Evolutionary conservation across 1,140 invertebrate species (phyloP), one percentile per base, ranked within the genome.

Genomic region (Physella acuta): DNA sequence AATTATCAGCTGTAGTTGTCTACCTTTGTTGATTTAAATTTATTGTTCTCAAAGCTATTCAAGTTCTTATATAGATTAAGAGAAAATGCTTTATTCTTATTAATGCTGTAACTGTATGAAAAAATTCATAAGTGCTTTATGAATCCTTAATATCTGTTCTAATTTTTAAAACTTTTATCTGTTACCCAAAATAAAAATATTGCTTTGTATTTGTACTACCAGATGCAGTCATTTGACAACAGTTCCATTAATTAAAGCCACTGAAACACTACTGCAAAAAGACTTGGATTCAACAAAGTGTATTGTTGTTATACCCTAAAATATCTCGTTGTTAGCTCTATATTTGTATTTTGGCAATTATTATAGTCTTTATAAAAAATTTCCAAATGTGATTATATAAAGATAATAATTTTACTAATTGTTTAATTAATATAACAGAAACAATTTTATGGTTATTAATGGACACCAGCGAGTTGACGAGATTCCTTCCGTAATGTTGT

Each of bases 221-320:
- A 68, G 66, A 68, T 60, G 8, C 20, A 68, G 39, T 60, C 37
- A 68, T 16, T 30, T 68, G 24, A 20, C 49, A 26, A 49, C 39
- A 3, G 33, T 60, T 33, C 66, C 28, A 28, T 17, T 68, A 49
- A 30, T 39, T 26, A 30, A 68, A 24, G 66, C 66, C 3, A 26
- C 66, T 2, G 66, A 68, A 8, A 20, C 36, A 3, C n/a, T 68
- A 1, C 2, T 28, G 1, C 53, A 60, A 34, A 49, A 68, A 26
- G 55, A 68, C n/a, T 51, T 60, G 30, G 56, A 68, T 31, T 56
- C 64, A 33, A 56, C 64, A 11, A 66, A 56, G 36, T 37, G 51
- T 36, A 28, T 56, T 55, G 52, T 66, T 30, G 37, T 66, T n/a
- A n/a, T n/a, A n/a, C n/a, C n/a, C n/a, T n/a, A n/a, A n/a, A n/a